Percentiles rank a stretch among this genome's conserved stretches.
Evolutionary conservation across 64 coral and sea anemone species (phyloP).

Genomic region (Pachyseris speciosa): DNA sequence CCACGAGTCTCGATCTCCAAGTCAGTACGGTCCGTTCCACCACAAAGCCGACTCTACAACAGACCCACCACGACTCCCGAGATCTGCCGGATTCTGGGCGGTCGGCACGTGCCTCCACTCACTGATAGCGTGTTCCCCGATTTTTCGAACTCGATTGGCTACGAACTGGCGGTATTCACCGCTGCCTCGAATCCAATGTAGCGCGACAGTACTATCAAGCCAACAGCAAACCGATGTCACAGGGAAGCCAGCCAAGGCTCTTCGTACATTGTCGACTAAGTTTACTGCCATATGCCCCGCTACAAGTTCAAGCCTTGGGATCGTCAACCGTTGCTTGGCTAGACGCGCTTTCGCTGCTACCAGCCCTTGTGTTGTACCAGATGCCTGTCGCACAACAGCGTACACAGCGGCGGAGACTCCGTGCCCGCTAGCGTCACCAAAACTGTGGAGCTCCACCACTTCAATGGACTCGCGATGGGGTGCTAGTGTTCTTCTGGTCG

Average conservation of each 20-base stretch:
- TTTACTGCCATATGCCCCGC: conserved; percentile 55
- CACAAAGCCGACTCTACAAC: neutral
- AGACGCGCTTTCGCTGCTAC: conserved; percentile 49
- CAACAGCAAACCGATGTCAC: conserved; percentile 18
- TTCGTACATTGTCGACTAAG: conserved; percentile 3
- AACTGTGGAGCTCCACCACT: neutral
- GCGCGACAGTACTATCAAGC: conserved; percentile 50
- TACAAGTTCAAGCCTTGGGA: conserved; percentile 44
- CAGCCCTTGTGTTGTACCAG: neutral
- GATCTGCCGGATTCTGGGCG: conserved; percentile 42
- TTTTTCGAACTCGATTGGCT: conserved; percentile 49
- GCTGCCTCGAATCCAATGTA: conserved; percentile 51
- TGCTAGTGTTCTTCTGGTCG: neutral
- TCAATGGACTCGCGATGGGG: neutral
- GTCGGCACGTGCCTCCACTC: conserved; percentile 60
- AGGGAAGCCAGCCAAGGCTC: conserved; percentile 5
- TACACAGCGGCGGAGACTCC: conserved; percentile 7
- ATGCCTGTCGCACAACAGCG: neutral
- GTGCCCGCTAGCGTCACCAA: neutral
- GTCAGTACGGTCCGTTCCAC: conserved; percentile 19
- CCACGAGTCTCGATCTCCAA: neutral
- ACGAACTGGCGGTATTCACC: conserved; percentile 58
- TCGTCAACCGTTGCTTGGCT: conserved; percentile 40
- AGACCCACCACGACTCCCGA: conserved; percentile 22
- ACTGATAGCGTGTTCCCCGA: neutral